Base-by-base conservation (phyloP, 2,888 invertebrate genomes). In the Scrobipalpa costella region DNA sequence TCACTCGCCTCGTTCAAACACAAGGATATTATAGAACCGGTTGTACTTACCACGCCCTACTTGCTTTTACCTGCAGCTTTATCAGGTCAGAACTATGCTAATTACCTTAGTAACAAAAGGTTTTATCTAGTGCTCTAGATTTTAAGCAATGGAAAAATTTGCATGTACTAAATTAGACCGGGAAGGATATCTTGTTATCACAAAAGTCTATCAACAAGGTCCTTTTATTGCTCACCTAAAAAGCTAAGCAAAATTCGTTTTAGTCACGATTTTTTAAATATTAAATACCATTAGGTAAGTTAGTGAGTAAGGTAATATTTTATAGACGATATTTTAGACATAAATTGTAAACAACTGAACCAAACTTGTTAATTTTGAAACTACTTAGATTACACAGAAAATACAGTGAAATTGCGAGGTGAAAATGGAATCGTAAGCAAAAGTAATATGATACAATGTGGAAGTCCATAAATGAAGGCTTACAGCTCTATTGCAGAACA, bases 21-120 rank as follows among this genome's bases (percentile, higher is more conserved):
- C 88, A 88, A 90, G 90, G 86, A 88, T 88, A 90, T 80, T 84
- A 55, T 55, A 67, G 69, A 86, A 87, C 87, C 84, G 82, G 86
- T 86, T 72, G 72, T 74, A n/a, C 27, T 33, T 73, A 77, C 86
- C 88, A 85, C 90, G 86, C 90, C 90, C 55, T 15, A 33, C 27
- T 86, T 73, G 79, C 87, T 90, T 85, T 90, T 87, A 80, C 83
- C 76, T 71, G 71, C 73, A 71, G 68, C 69, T 77, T 78, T 82
- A 83, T 78, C 80, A 74, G 75, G 79, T 77, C 78, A 76, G 75
- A 40, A 73, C 27, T 55, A 55, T 55, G 55, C 55, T 55, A 55
- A 55, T 55, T 55, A 5, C 19, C 55, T 55, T 55, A 55, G 55
- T 34, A 55, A 55, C 55, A 55, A 55, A 33, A 55, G 27, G 27